Evolutionary conservation across 2,888 invertebrate species (phyloP).

Genomic region (Cheilosia vernalis): DNA sequence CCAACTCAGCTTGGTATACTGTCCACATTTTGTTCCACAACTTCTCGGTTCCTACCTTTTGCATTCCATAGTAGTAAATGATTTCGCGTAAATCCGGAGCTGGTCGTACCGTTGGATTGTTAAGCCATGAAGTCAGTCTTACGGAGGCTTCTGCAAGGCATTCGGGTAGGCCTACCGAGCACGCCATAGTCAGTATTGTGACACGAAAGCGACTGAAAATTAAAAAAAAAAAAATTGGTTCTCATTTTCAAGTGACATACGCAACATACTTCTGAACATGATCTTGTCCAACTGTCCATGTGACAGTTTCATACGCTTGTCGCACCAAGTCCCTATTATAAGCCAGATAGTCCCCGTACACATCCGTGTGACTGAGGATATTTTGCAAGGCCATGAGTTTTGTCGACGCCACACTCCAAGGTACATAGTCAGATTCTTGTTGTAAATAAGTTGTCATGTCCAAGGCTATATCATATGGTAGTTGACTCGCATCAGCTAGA

Average conservation of each 20-base stretch:
- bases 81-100: constrained; percentile 87
- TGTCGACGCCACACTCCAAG: too few relatives aligned
- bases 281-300: constrained; percentile 86
- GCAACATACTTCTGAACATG: constrained; percentile 79
- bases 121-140: constrained; percentile 87
- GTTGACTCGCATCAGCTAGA: too few relatives aligned
- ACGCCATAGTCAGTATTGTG: constrained; percentile 86
- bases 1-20: constrained; percentile 87
- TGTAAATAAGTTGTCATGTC: too few relatives aligned
- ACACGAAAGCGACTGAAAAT: constrained; percentile 86
- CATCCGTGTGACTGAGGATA: too few relatives aligned
- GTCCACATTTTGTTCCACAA: constrained; percentile 91
- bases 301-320: constrained; percentile 85
- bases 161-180: constrained; percentile 85
- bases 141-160: too few relatives aligned
- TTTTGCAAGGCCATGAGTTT: too few relatives aligned
- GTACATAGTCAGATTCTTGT: too few relatives aligned
- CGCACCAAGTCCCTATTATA: constrained; percentile 84
- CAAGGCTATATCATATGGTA: too few relatives aligned
- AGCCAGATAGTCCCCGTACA: too few relatives aligned
- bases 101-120: constrained; percentile 82
- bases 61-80: too few relatives aligned
- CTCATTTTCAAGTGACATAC: neutral
- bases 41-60: too few relatives aligned
- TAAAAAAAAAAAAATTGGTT: neutral